These are phyloP conservation scores for Psittacara wagleri DNA, from an alignment of 2,113 vertebrate species.

Conservation along the genomic window DNA sequence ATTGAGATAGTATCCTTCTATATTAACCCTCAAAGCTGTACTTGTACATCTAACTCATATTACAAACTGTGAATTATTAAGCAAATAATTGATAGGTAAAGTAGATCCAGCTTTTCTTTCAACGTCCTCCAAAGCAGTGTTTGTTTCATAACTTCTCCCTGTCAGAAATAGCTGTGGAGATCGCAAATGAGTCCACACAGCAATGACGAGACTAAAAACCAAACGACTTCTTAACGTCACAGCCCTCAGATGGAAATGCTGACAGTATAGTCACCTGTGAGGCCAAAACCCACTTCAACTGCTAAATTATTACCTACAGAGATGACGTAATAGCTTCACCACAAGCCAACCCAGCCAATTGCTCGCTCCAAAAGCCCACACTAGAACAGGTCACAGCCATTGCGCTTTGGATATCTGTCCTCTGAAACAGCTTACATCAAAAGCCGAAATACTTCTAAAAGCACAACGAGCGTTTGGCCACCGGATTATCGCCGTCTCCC, in stretches of 20 bases:
- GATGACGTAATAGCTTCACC: background rate
- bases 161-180: background rate
- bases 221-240: background rate
- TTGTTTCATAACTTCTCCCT: background rate
- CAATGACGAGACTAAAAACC: background rate
- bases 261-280: background rate
- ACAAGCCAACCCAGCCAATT: background rate
- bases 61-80: slow-evolving; percentile 28
- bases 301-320: background rate
- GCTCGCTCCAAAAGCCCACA: background rate
- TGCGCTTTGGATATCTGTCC: background rate
- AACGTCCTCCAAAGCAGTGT: background rate
- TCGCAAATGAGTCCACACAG: background rate
- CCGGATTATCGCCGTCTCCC: rapidly evolving
- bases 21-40: background rate
- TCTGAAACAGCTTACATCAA: rapidly evolving
- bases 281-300: background rate
- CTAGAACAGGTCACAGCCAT: background rate
- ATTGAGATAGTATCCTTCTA: background rate
- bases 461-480: background rate
- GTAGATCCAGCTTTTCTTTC: background rate
- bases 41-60: background rate
- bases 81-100: background rate
- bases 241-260: background rate
- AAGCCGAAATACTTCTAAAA: too few species aligned